Percentiles rank a stretch among this genome's conserved stretches.
phyloP scores from a whole-genome alignment of 92 coral and sea anemone genomes.

The Scolanthus callimorphus region DNA sequence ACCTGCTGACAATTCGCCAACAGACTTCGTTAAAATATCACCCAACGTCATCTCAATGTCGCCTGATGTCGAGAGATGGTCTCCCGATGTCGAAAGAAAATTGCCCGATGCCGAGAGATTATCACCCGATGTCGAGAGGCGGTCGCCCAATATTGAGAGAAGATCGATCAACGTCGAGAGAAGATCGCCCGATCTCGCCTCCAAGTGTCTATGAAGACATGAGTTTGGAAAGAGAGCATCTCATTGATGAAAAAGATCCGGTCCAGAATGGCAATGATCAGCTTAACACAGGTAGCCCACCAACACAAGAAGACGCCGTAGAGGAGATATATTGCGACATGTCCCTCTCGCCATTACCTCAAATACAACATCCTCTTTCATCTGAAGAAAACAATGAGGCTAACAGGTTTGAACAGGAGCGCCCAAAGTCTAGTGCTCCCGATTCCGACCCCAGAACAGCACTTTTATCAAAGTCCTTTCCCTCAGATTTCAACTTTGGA shows the following conservation, averaged over 20 bases:
- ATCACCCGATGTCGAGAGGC: slow-evolving; percentile 1
- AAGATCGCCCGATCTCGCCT: neutral
- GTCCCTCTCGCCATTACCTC: too few relatives aligned
- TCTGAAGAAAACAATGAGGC: too few relatives aligned
- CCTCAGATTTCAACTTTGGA: neutral
- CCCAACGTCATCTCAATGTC: too few relatives aligned
- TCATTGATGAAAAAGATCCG: neutral
- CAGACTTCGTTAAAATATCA: too few relatives aligned
- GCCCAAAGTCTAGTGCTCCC: neutral
- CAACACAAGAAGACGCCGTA: neutral
- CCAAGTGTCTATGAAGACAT: slow-evolving; percentile 24
- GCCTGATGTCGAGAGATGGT: neutral
- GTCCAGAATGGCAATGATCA: neutral
- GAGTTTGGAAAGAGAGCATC: slow-evolving; percentile 2
- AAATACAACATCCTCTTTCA: too few relatives aligned
- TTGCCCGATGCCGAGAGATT: neutral
- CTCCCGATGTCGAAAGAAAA: slow-evolving; percentile 2
- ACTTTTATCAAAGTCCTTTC: neutral
- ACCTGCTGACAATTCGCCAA: neutral
- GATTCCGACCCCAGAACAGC: neutral
- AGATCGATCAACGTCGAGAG: neutral
- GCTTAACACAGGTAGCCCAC: neutral
- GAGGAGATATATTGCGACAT: neutral
- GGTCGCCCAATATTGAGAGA: too few relatives aligned
- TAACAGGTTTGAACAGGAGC: too few relatives aligned